Percentiles rank a stretch among this genome's conserved stretches.
Conservation (phyloP, 2,888 invertebrate species). For the Adineta ricciae region DNA sequence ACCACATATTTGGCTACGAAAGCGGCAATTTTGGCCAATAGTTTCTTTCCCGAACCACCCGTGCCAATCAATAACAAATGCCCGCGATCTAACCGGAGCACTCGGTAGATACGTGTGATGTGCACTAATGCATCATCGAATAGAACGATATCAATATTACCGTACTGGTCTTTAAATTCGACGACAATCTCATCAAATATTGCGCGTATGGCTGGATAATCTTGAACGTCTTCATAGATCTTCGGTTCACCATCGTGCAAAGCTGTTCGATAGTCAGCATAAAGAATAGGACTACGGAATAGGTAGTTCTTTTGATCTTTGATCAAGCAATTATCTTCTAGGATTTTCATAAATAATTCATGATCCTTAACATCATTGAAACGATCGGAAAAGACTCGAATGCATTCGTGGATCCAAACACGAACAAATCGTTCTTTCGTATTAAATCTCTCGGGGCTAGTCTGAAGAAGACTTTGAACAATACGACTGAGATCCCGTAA, state of each 20-base stretch:
- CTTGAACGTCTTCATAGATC: slow-evolving; percentile 76
- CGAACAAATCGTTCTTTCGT: slow-evolving; percentile 64
- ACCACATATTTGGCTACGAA: slow-evolving; percentile 70
- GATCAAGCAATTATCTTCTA: slow-evolving; percentile 37
- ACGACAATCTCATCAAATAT: slow-evolving; percentile 78
- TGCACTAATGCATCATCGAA: slow-evolving; percentile 86
- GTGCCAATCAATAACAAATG: slow-evolving; percentile 76
- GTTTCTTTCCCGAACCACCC: slow-evolving; percentile 73
- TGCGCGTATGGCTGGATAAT: slow-evolving; percentile 76
- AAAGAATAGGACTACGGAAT: slow-evolving; percentile 70
- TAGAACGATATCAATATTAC: slow-evolving; percentile 67
- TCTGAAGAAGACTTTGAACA: slow-evolving; percentile 68
- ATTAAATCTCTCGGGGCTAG: slow-evolving; percentile 62
- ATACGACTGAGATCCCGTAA: slow-evolving; percentile 77
- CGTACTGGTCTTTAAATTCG: slow-evolving; percentile 67
- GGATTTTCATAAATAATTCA: slow-evolving; percentile 4
- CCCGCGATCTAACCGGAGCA: slow-evolving; percentile 69
- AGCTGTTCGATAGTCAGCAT: slow-evolving; percentile 78
- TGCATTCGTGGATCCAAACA: slow-evolving; percentile 82
- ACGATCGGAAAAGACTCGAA: slow-evolving; percentile 73
- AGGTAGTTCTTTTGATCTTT: slow-evolving; percentile 58
- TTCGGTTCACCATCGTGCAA: slow-evolving; percentile 67
- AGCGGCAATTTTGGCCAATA: slow-evolving; percentile 63
- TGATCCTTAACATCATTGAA: slow-evolving; percentile 60
- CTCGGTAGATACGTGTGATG: slow-evolving; percentile 72